A percentile compares a stretch with the other conserved stretches of the same genome.
Conservation (phyloP, 2,797 vertebrate species). For the Sebastolobus alascanus region DNA sequence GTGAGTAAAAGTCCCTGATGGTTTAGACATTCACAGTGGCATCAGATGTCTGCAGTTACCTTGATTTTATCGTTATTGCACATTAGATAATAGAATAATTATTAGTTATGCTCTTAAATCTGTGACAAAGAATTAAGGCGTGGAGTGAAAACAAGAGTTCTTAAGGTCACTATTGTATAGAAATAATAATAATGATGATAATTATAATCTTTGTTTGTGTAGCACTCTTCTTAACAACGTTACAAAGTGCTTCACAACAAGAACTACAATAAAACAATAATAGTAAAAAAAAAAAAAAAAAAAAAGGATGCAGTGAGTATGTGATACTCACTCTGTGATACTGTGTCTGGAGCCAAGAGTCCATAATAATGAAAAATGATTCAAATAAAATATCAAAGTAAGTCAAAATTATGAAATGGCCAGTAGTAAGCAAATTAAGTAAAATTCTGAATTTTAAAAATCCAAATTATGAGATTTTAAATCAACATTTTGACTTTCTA, state of each 20-base stretch:
- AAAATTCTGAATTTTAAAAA: not conserved
- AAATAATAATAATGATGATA: not conserved
- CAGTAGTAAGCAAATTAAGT: no score
- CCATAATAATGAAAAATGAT: no score
- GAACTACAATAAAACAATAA: no score
- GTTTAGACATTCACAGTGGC: not conserved
- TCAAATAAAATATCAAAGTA: not conserved
- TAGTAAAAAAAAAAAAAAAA: no score
- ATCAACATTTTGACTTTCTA: not conserved
- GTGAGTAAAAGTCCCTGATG: conserved; percentile 83
- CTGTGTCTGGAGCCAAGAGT: not conserved
- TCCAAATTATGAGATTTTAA: not conserved
- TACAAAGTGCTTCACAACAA: no score
- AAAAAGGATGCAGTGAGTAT: not conserved
- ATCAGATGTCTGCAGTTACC: not conserved
- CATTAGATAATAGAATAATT: not conserved
- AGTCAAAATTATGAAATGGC: no score
- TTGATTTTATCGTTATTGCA: not conserved
- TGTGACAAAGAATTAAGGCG: not conserved
- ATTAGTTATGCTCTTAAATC: no score
- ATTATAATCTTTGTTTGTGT: no score
- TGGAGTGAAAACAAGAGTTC: not conserved
- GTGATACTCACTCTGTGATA: not conserved
- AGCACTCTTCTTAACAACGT: no score
- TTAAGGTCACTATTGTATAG: not conserved